Evolutionary conservation across 2,888 invertebrate genomes (phyloP).

Genomic region (Hofmannophila pseudospretella): DNA sequence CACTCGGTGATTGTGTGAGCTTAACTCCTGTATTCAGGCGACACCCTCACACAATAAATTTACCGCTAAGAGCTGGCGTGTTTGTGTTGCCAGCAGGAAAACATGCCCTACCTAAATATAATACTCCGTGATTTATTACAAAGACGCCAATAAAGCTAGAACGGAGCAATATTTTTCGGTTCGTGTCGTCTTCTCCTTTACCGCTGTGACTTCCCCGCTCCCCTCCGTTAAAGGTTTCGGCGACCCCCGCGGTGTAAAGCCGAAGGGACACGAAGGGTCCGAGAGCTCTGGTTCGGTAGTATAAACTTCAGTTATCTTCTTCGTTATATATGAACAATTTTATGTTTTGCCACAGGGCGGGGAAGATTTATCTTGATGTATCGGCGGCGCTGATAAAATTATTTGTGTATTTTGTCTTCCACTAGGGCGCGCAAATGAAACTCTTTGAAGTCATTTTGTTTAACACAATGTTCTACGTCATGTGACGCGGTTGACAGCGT

Average conservation of each 20-base stretch:
- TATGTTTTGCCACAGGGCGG: not conserved
- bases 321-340: slow-evolving; percentile 7
- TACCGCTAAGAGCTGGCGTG: not conserved
- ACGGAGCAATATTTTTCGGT: slow-evolving; percentile 17
- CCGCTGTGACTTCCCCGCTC: not conserved
- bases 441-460: not conserved
- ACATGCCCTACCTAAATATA: slow-evolving; percentile 9
- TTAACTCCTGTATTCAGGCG: not conserved
- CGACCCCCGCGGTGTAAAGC: not conserved
- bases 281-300: not conserved
- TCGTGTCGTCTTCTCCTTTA: slow-evolving; percentile 1
- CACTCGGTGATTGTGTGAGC: no score
- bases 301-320: slow-evolving; percentile 10
- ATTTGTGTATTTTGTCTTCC: slow-evolving; percentile 5
- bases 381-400: slow-evolving; percentile 10
- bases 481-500: no score
- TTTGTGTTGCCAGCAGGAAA: not conserved
- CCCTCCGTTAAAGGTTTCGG: not conserved
- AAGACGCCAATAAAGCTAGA: slow-evolving; percentile 16
- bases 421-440: slow-evolving; percentile 1
- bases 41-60: not conserved
- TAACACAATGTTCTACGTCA: no score
- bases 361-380: slow-evolving; percentile 10
- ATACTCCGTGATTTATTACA: slow-evolving; percentile 18
- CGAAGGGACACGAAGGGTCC: not conserved